Evolutionary conservation across 1,140 invertebrate species (phyloP), one percentile per base, ranked within the genome.

Genomic region (Musca domestica): DNA sequence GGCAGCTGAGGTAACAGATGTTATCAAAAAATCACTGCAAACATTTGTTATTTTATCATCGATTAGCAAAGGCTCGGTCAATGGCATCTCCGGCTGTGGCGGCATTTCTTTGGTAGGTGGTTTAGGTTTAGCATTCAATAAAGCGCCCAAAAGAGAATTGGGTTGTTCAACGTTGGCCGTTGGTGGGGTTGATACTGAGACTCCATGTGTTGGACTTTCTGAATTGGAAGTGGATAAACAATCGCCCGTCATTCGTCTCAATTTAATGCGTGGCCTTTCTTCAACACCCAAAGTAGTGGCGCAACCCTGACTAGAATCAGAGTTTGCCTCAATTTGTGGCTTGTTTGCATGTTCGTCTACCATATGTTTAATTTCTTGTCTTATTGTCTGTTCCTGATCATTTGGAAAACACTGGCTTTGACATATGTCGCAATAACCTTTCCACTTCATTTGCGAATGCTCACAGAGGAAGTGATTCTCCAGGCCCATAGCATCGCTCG

Each of bases 1-100:
- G 19, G 63, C 17, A 6, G 30, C 47, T 20, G 64, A 51, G 2
- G 25, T 49, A 5, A 66, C 49, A 7, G 64, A 49, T 7, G 64
- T 66, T 23, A 66, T 66, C 15, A 27, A 0, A 52, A 66, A 66
- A 25, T 66, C 64, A 6, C 19, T 17, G n/a, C 52, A 48, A 17
- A 69, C 34, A 66, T 69, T 69, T 9, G 30, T 27, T 17, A 20
- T 22, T 20, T 23, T 25, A 27, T 49, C 14, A 20, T 67, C 12
- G n/a, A 63, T 58, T 20, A 67, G 23, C 25, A 67, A 67, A 10
- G 66, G 61, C 20, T 56, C 61, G 9, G 66, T 30, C 22, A 67
- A 34, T 20, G 66, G 27, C 46, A 61, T 20, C 54, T n/a, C 85
- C 46, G 83, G 81, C 0, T 78, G 79, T 71, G 88, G 87, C 56